A percentile compares a stretch with the other conserved stretches of the same genome.
Conservation (phyloP, 2,797 vertebrate genomes). For the Pseudochirops cupreus region DNA sequence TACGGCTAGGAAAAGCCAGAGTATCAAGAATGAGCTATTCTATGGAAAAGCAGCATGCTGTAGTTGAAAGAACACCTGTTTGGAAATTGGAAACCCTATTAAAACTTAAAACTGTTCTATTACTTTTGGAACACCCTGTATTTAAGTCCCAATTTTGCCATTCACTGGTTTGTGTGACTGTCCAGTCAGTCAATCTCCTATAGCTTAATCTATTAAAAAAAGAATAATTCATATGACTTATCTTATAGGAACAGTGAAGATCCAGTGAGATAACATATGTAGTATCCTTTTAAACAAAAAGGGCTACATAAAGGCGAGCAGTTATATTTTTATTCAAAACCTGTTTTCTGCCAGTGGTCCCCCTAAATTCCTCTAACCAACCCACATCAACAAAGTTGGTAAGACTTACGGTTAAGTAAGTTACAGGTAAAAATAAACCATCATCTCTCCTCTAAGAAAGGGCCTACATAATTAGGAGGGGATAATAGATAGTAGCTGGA, state of each 20-base stretch:
- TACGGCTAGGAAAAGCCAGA: background rate
- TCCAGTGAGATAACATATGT: background rate
- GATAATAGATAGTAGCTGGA: background rate
- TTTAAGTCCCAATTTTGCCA: background rate
- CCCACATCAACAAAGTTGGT: background rate
- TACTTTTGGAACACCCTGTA: background rate
- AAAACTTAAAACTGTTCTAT: background rate
- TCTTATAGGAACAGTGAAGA: background rate
- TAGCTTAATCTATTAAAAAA: background rate
- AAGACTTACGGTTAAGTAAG: background rate
- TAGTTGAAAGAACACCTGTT: background rate
- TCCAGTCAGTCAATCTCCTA: background rate
- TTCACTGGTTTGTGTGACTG: background rate
- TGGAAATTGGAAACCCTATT: background rate
- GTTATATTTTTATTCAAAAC: background rate
- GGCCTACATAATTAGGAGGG: background rate
- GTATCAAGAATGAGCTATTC: background rate
- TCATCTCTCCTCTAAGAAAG: background rate
- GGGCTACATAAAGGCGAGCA: background rate
- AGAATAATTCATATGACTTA: background rate
- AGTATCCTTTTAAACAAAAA: background rate
- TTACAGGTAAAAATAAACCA: constrained; percentile 43
- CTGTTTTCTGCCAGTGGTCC: background rate
- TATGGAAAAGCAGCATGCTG: background rate
- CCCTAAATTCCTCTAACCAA: background rate